phyloP scores from a whole-genome alignment of 2,797 vertebrate species.

The Malurus leucopterus region DNA sequence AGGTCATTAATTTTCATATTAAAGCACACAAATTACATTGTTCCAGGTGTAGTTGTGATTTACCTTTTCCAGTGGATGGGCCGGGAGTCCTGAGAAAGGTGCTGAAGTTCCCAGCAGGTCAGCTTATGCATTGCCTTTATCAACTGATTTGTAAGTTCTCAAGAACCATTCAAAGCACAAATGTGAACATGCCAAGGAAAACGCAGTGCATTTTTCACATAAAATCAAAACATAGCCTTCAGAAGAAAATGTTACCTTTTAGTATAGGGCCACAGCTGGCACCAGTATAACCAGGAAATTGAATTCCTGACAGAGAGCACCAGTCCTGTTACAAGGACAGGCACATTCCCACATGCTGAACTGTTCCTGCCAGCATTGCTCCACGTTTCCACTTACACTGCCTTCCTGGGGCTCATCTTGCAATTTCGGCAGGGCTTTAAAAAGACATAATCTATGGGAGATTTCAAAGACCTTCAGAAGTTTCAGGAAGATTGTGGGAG shows the following conservation, averaged over 20 bases:
- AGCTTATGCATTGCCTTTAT: neutral
- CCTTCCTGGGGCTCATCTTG: neutral
- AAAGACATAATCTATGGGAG: neutral
- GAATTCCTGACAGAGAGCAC: neutral
- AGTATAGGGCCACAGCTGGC: neutral
- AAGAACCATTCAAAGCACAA: neutral
- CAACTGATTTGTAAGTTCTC: neutral
- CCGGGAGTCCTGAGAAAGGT: neutral
- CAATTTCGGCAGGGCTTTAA: neutral
- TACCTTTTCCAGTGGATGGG: neutral
- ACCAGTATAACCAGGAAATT: neutral
- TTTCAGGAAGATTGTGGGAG: neutral
- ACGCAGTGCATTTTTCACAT: neutral
- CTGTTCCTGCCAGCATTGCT: neutral
- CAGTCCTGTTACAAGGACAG: neutral
- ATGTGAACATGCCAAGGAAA: neutral
- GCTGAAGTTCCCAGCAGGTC: neutral
- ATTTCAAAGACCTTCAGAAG: constrained; percentile 35
- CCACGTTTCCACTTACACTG: neutral
- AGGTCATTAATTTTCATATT: neutral
- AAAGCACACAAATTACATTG: neutral
- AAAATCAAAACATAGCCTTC: neutral
- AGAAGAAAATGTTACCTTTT: neutral
- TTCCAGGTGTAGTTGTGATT: neutral
- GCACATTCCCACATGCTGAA: neutral